These are phyloP conservation scores for Microtus richardsoni DNA, from an alignment of 2,113 vertebrate genomes.

Conservation along the genomic window DNA sequence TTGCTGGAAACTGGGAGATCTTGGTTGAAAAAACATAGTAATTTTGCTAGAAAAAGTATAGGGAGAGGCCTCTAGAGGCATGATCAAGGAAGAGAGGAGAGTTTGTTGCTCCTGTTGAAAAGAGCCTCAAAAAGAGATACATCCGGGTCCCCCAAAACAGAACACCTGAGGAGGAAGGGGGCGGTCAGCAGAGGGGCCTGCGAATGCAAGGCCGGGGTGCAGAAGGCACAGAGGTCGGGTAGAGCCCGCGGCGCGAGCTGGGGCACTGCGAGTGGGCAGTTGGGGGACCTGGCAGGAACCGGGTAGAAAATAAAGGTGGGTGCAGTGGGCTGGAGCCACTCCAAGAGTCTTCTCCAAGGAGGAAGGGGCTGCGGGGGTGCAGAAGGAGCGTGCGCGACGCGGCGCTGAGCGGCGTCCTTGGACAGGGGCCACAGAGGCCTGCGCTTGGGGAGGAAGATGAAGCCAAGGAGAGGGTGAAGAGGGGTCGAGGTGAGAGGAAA, in stretches of 20 bases:
- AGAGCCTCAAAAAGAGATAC: not conserved
- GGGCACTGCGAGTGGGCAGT: conserved; percentile 65
- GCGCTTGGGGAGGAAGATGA: not conserved
- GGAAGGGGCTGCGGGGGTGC: conserved; percentile 53
- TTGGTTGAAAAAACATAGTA: not conserved
- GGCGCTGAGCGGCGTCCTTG: conserved; percentile 5
- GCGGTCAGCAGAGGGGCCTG: not conserved
- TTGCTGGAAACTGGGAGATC: conserved; percentile 2
- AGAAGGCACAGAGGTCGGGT: conserved; percentile 67
- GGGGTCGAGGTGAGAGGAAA: conserved; percentile 35
- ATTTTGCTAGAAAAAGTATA: conserved; percentile 46
- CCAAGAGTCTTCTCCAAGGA: conserved; percentile 20
- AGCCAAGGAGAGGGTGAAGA: not conserved
- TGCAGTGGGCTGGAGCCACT: conserved; percentile 52
- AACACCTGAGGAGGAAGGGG: not conserved
- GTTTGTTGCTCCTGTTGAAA: conserved; percentile 17
- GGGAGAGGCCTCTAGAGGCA: not conserved
- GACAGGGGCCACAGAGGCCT: not conserved
- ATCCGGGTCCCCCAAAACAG: not conserved
- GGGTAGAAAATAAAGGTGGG: conserved; percentile 30
- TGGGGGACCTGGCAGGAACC: conserved; percentile 11
- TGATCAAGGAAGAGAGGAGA: not conserved
- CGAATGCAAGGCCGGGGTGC: conserved; percentile 73
- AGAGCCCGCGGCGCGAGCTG: conserved; percentile 65
- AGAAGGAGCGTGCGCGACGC: conserved; percentile 75